phyloP scores from a whole-genome alignment of 2,797 vertebrate species.

The Novumbra hubbsi region DNA sequence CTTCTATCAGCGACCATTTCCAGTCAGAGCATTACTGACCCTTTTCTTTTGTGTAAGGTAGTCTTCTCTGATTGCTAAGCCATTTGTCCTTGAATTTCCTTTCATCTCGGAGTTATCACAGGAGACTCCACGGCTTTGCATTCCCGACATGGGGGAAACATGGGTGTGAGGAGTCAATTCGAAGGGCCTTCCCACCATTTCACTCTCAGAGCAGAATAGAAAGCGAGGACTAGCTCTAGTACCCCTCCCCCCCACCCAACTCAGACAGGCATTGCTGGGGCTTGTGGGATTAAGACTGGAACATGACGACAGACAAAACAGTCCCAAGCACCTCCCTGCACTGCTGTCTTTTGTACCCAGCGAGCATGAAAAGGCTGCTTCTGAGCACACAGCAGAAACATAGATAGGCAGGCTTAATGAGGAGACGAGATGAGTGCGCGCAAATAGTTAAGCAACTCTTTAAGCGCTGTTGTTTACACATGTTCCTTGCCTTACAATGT shows the following conservation, averaged over 20 bases:
- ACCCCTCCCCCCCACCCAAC: conserved; percentile 63
- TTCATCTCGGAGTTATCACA: conserved; percentile 34
- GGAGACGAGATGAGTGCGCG: conserved; percentile 67
- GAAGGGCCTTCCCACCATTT: conserved; percentile 47
- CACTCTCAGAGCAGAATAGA: conserved; percentile 70
- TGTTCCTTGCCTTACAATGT: conserved; percentile 56
- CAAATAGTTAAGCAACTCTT: conserved; percentile 61
- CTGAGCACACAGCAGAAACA: conserved; percentile 65
- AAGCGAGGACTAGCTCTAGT: conserved; percentile 66
- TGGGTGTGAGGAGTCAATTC: conserved; percentile 68
- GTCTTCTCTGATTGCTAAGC: conserved; percentile 48
- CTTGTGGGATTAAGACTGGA: conserved; percentile 76
- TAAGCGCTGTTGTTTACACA: conserved; percentile 18
- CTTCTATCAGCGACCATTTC: neutral
- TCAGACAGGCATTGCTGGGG: conserved; percentile 69
- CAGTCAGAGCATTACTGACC: conserved; percentile 33
- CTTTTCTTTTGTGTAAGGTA: conserved; percentile 28
- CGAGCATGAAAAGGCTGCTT: conserved; percentile 71
- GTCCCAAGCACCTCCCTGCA: conserved; percentile 69
- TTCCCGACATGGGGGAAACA: conserved; percentile 59
- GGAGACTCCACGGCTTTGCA: conserved; percentile 43
- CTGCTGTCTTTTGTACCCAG: conserved; percentile 62
- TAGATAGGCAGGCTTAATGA: conserved; percentile 66
- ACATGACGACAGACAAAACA: conserved; percentile 77
- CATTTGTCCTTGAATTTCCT: conserved; percentile 45